Evolutionary conservation across 2,113 vertebrate species (phyloP).

Genomic region (Brienomyrus brachyistius): DNA sequence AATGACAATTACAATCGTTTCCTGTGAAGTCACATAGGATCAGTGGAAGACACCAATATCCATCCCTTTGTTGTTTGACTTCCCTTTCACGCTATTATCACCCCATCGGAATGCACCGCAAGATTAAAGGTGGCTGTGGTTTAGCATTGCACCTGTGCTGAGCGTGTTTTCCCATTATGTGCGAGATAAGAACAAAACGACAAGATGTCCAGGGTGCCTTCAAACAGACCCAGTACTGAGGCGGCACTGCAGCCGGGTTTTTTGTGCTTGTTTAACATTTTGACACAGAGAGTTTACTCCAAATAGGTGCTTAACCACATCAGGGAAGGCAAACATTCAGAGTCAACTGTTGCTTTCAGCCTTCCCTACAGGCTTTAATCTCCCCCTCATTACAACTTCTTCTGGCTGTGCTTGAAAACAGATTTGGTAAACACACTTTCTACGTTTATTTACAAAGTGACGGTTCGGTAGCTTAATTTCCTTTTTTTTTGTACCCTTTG

Average conservation of each 20-base stretch:
- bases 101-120: background rate
- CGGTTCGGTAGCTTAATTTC: background rate
- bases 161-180: background rate
- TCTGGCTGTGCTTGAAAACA: constrained; percentile 2
- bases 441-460: constrained; percentile 11
- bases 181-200: background rate
- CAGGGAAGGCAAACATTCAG: background rate
- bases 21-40: background rate
- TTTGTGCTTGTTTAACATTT: background rate
- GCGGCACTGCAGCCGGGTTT: background rate
- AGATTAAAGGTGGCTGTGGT: background rate
- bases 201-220: background rate
- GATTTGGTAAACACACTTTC: background rate
- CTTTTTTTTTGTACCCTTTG: background rate
- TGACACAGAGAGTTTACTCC: background rate
- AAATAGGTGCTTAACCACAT: constrained; percentile 8
- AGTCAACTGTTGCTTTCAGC: background rate
- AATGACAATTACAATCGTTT: background rate
- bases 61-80: background rate
- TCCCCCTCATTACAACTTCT: background rate
- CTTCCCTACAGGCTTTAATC: background rate
- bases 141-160: background rate
- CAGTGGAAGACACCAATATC: background rate
- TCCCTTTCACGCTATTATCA: background rate
- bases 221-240: background rate